phyloP scores from a whole-genome alignment of 2,797 vertebrate species.

The Serranus cabrilla region DNA sequence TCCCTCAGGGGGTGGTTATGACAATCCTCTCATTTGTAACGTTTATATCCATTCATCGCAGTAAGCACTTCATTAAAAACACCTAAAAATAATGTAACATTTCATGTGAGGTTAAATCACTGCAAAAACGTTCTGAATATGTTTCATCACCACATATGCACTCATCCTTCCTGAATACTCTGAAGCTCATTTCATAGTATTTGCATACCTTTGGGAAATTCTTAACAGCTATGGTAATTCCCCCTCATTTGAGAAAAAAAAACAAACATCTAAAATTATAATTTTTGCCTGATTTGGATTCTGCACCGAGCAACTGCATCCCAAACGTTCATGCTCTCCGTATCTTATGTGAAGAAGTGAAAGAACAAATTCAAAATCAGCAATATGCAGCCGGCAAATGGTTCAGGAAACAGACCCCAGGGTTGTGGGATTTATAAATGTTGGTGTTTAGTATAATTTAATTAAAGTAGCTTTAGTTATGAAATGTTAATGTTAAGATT shows the following conservation, averaged over 20 bases:
- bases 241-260: constrained; percentile 1
- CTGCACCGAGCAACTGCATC: constrained; percentile 18
- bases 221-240: constrained; percentile 36
- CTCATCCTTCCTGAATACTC: constrained; percentile 38
- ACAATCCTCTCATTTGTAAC: neutral
- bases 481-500: constrained; percentile 47
- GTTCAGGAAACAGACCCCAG: constrained; percentile 39
- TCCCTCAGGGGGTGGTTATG: neutral
- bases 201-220: constrained; percentile 44
- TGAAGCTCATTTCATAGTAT: constrained; percentile 40
- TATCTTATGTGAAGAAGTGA: constrained; percentile 32
- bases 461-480: constrained; percentile 46
- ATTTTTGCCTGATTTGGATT: constrained; percentile 47
- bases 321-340: constrained; percentile 19
- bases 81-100: constrained; percentile 20
- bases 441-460: constrained; percentile 36
- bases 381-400: constrained; percentile 25
- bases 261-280: constrained; percentile 13
- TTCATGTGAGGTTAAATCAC: constrained; percentile 1
- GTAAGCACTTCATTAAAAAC: constrained; percentile 7
- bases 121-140: constrained; percentile 28
- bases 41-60: neutral
- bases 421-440: constrained; percentile 39
- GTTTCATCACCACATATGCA: constrained; percentile 29
- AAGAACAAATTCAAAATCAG: constrained; percentile 31